phyloP scores from a whole-genome alignment of 2,797 vertebrate species.

The Artibeus jamaicensis region DNA sequence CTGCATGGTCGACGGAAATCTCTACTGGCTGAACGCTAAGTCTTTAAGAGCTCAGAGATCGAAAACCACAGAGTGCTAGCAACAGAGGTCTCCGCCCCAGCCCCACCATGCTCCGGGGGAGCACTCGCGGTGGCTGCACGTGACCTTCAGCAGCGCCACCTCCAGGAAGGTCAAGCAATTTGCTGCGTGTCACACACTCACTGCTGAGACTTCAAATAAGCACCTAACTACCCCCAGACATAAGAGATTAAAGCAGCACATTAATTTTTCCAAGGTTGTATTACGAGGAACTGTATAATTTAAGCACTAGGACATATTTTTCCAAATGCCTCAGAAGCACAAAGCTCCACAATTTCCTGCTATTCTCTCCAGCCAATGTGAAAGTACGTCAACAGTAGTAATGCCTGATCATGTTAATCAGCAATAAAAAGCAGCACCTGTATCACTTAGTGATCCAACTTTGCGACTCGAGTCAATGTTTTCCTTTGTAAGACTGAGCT shows the following conservation, averaged over 20 bases:
- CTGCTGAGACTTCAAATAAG: not conserved
- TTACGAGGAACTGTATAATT: not conserved
- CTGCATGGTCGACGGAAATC: not conserved
- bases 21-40: not conserved
- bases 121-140: not conserved
- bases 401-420: not conserved
- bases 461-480: not conserved
- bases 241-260: not conserved
- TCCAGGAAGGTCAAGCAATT: not conserved
- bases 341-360: not conserved
- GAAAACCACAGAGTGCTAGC: not conserved
- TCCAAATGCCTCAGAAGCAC: not conserved
- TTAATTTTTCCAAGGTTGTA: not conserved
- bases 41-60: not conserved
- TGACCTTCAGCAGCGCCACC: accelerated
- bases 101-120: not conserved
- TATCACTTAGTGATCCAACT: not conserved
- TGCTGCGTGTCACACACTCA: not conserved
- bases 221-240: not conserved
- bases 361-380: not conserved
- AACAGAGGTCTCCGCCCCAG: not conserved
- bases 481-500: not conserved
- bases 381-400: not conserved
- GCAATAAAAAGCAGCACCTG: not conserved
- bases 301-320: constrained; percentile 5